Base-by-base conservation (phyloP, 2,888 invertebrate species). In the Uropetala carovei region DNA sequence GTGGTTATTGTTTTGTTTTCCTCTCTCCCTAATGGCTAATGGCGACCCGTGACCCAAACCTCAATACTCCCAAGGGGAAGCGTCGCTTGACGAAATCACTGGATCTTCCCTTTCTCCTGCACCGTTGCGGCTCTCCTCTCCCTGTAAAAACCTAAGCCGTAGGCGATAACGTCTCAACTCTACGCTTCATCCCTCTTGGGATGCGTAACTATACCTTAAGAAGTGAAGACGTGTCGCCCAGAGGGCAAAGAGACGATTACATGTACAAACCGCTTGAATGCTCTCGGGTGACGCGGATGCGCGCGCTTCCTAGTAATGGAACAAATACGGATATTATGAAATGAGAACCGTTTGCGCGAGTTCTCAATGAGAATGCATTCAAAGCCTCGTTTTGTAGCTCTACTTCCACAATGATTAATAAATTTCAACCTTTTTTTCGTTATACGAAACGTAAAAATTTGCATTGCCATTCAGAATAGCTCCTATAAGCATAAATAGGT, bases 81-180 rank as follows among this genome's bases (percentile, higher is more conserved):
- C 18, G 43, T 10, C 75, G 75, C 75, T 43, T 43, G 83, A n/a
- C 56, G 83, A 56, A 43, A 57, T 83, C 83, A 83, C 57, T 9
- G 83, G n/a, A 10, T 43, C 57, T 0, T 5, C 11, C 89, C 89
- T 89, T 89, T 89, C 89, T 89, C 89, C 43, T 43, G 64, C 89
- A 89, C 89, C 89, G 89, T 89, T 89, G 83, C n/a, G 43, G 43
- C 5, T 43, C 43, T 5, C 43, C 1, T 43, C 43, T 83, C n/a
- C 57, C 2, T 4, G 9, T 18, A 57, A 83, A 56, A 83, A 56
- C 1, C 56, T 43, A n/a, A 18, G 57, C 56, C 18, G n/a, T 56
- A 83, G 83, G 83, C 9, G 14, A 57, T 43, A 57, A 83, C 83
- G 11, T 56, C n/a, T 11, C 8, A 18, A 11, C 16, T 57, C 56